These are phyloP conservation scores for Stenichneumon culpator DNA, from an alignment of 2,888 invertebrate species.

Conservation along the genomic window DNA sequence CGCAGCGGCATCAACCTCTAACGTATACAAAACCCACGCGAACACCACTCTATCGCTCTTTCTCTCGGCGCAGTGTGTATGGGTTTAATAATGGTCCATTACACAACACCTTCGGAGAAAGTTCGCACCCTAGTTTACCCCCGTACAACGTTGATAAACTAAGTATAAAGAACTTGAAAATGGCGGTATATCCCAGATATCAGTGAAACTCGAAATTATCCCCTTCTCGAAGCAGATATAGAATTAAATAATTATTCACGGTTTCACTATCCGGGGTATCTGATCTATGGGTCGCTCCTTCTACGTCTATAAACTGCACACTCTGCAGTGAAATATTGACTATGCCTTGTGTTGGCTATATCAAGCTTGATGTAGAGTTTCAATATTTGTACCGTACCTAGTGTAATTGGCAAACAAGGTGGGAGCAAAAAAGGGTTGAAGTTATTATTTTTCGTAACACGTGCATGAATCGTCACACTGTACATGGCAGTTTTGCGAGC, in stretches of 20 bases:
- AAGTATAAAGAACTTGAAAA: conserved; percentile 23
- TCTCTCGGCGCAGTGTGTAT: conserved; percentile 13
- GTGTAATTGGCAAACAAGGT: no score
- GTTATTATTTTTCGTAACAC: no score
- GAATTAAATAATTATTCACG: background rate
- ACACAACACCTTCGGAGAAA: conserved; percentile 42
- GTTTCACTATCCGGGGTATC: background rate
- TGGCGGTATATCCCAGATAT: background rate
- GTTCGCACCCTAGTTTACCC: conserved; percentile 36
- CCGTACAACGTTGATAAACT: conserved; percentile 1
- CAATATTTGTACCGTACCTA: no score
- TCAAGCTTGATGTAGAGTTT: no score
- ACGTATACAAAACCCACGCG: conserved; percentile 16
- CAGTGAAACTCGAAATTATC: conserved; percentile 10
- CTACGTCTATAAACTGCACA: no score
- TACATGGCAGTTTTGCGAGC: no score
- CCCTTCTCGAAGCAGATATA: background rate
- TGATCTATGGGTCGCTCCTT: no score
- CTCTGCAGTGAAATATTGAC: no score
- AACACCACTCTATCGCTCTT: conserved; percentile 18
- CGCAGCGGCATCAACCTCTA: conserved; percentile 25
- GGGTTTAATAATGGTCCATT: conserved; percentile 57
- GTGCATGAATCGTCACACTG: no score
- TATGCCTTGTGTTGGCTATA: no score
- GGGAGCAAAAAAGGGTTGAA: no score